Percentiles rank a stretch among this genome's conserved stretches.
Evolutionary conservation across 2,888 invertebrate genomes (phyloP).

Genomic region (Synanthedon myopaeformis): DNA sequence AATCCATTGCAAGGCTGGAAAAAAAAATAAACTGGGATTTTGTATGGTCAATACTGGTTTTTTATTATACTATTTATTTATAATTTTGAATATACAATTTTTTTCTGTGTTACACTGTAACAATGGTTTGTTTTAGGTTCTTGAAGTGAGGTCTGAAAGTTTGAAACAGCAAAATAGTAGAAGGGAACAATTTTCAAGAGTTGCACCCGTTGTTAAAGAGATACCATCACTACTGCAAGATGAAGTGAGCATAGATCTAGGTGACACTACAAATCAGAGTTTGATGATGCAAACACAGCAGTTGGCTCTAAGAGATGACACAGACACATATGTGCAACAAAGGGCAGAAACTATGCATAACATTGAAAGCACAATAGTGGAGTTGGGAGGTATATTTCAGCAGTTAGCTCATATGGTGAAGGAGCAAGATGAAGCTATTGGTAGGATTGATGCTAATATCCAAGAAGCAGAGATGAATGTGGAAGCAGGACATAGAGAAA

Average conservation of each 20-base stretch:
- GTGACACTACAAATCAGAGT: constrained; percentile 51
- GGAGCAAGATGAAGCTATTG: constrained; percentile 98
- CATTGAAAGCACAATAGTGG: constrained; percentile 98
- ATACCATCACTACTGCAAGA: constrained; percentile 67
- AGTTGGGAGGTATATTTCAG: constrained; percentile 98
- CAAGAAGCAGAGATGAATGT: constrained; percentile 96
- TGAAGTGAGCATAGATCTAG: constrained; percentile 89
- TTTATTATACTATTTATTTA: neutral
- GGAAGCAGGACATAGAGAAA: constrained; percentile 96
- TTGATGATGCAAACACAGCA: constrained; percentile 72
- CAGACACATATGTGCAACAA: constrained; percentile 90
- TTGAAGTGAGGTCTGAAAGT: constrained; percentile 98
- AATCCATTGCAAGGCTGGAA: no score
- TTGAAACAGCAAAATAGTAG: constrained; percentile 94
- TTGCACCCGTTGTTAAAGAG: constrained; percentile 55
- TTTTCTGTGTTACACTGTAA: neutral
- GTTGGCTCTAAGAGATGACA: constrained; percentile 83
- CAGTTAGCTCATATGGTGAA: constrained; percentile 97
- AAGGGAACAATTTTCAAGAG: constrained; percentile 84
- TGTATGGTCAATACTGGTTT: neutral
- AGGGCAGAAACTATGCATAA: constrained; percentile 99
- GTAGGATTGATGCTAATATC: constrained; percentile 96
- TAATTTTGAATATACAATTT: neutral
- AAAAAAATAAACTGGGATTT: no score
- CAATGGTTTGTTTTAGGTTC: constrained; percentile 64